phyloP scores from a whole-genome alignment of 2,113 vertebrate genomes.

The Anarhynchus alexandrinus region DNA sequence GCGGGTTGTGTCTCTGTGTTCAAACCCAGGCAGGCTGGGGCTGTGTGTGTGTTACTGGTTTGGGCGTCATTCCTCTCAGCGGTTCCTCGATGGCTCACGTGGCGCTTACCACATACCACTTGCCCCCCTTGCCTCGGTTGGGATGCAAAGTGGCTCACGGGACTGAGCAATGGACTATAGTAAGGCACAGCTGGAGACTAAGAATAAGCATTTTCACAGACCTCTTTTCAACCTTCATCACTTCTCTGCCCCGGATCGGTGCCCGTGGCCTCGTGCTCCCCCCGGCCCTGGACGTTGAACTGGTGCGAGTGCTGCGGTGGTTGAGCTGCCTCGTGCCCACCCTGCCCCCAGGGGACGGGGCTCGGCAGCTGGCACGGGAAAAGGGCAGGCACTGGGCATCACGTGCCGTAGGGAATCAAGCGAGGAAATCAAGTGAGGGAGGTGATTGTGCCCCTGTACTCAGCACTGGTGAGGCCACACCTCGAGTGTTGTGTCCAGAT shows the following conservation, averaged over 20 bases:
- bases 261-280: background rate
- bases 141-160: rapidly evolving
- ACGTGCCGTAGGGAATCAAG: background rate
- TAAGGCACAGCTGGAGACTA: background rate
- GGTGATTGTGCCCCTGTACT: too few species aligned
- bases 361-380: rapidly evolving
- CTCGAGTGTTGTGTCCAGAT: too few species aligned
- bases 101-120: background rate
- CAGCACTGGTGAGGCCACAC: too few species aligned
- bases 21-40: background rate
- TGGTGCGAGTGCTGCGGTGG: rapidly evolving
- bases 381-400: rapidly evolving
- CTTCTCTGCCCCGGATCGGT: background rate
- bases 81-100: background rate
- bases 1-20: background rate
- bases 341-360: too few species aligned
- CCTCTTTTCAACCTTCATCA: background rate
- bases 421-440: too few species aligned
- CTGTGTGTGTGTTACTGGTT: background rate
- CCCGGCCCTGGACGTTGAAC: rapidly evolving
- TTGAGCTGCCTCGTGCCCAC: rapidly evolving
- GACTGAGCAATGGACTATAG: background rate
- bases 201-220: background rate
- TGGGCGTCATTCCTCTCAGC: rapidly evolving
- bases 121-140: rapidly evolving